These are phyloP conservation scores for Calyptomena viridis DNA, from an alignment of 2,113 vertebrate genomes.

Conservation along the genomic window DNA sequence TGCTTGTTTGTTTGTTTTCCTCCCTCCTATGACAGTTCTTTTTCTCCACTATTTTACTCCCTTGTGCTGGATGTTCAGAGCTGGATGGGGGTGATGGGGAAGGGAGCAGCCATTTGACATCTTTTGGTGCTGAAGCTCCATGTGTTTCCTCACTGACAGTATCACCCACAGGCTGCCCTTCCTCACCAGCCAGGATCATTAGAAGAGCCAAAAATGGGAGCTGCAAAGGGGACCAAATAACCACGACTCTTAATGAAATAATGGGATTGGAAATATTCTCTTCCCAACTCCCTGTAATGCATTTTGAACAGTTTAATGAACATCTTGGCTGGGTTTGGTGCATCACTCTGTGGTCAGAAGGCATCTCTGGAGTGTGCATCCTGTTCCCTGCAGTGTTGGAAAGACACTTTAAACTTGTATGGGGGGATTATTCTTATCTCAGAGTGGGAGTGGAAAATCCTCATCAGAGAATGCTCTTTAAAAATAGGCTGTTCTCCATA, in stretches of 20 bases:
- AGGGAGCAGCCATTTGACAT: neutral
- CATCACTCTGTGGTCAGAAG: neutral
- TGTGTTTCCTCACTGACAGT: neutral
- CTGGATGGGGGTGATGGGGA: neutral
- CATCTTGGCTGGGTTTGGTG: neutral
- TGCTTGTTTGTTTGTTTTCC: neutral
- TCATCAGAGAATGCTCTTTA: constrained; percentile 5
- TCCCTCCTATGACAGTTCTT: neutral
- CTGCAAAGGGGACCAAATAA: neutral
- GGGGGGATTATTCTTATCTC: neutral
- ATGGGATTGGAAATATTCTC: neutral
- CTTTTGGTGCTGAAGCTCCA: neutral
- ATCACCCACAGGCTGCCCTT: neutral
- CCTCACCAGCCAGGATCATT: neutral
- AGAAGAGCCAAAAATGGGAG: neutral
- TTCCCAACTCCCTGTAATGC: neutral
- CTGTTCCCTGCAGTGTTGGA: neutral
- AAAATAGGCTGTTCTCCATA: neutral
- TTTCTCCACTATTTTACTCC: neutral
- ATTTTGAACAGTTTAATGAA: neutral
- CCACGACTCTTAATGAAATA: neutral
- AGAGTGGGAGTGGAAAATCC: constrained; percentile 20
- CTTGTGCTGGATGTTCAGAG: neutral
- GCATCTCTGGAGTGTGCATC: neutral
- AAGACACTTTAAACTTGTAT: neutral